Conservation (phyloP, 2,888 invertebrate species). For the Acleris holmiana region DNA sequence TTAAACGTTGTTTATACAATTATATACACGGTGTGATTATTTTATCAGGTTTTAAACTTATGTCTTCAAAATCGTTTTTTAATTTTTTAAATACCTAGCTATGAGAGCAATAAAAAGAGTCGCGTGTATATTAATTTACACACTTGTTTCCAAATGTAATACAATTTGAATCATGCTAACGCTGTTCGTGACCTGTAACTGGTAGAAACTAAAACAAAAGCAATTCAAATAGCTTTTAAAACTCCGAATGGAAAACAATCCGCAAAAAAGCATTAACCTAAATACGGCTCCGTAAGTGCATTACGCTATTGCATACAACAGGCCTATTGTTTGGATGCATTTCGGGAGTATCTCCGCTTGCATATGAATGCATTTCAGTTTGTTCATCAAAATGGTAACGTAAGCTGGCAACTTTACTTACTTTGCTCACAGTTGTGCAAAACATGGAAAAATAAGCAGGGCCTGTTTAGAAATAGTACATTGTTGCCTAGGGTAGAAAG, state of each 20-base stretch:
- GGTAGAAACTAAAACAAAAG: not conserved
- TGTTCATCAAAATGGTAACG: too few species aligned
- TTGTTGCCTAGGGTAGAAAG: too few species aligned
- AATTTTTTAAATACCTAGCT: too few species aligned
- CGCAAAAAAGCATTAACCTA: conserved; percentile 11
- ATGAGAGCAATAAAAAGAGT: too few species aligned
- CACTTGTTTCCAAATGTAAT: too few species aligned
- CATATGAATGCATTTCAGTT: not conserved
- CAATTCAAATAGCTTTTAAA: not conserved
- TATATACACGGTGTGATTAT: not conserved
- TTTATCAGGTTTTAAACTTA: not conserved
- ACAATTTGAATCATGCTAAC: too few species aligned
- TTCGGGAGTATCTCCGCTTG: not conserved
- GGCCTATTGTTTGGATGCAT: not conserved
- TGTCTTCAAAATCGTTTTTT: too few species aligned
- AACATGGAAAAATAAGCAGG: too few species aligned
- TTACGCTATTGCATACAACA: conserved; percentile 3
- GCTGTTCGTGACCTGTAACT: not conserved
- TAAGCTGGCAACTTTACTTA: too few species aligned
- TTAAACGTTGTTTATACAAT: not conserved
- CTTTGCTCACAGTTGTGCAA: too few species aligned
- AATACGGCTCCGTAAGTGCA: conserved; percentile 7
- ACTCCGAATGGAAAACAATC: not conserved
- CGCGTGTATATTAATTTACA: too few species aligned
- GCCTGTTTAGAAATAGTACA: too few species aligned